These are phyloP conservation scores for Muschampia plurimacula DNA, from an alignment of 2,888 invertebrate genomes.

Conservation along the genomic window DNA sequence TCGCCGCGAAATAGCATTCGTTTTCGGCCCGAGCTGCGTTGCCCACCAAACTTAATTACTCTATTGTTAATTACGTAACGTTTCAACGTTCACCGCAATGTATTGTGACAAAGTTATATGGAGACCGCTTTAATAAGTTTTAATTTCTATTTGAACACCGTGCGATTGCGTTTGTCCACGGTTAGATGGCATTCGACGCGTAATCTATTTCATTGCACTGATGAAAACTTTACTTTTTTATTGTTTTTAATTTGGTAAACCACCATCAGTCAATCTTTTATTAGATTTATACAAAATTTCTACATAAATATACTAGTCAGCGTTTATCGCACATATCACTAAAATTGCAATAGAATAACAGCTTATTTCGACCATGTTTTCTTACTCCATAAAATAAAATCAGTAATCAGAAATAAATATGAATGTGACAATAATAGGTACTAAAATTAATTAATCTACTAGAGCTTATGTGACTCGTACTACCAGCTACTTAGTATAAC, in stretches of 20 bases:
- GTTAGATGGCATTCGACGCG: not conserved
- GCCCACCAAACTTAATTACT: slow-evolving; percentile 78
- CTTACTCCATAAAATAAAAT: no score
- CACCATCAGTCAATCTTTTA: not conserved
- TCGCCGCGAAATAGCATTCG: slow-evolving; percentile 70
- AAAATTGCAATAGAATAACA: no score
- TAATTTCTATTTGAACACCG: slow-evolving; percentile 49
- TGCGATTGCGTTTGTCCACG: not conserved
- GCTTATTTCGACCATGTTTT: no score
- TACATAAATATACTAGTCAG: no score
- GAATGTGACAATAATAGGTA: not conserved
- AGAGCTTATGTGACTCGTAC: not conserved
- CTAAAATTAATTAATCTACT: slow-evolving; percentile 4
- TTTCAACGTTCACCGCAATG: slow-evolving; percentile 73
- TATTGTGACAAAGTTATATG: slow-evolving; percentile 66
- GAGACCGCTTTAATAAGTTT: slow-evolving; percentile 65
- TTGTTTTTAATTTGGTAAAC: not conserved
- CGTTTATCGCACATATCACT: no score
- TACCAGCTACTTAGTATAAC: slow-evolving; percentile 23
- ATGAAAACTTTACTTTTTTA: not conserved
- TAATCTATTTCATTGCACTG: not conserved
- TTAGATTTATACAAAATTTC: not conserved
- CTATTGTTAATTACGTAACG: slow-evolving; percentile 85
- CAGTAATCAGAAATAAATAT: not conserved
- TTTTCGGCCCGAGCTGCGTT: slow-evolving; percentile 69